These are phyloP conservation scores for Megatriorchis doriae DNA, from an alignment of 2,113 vertebrate species.

Conservation along the genomic window DNA sequence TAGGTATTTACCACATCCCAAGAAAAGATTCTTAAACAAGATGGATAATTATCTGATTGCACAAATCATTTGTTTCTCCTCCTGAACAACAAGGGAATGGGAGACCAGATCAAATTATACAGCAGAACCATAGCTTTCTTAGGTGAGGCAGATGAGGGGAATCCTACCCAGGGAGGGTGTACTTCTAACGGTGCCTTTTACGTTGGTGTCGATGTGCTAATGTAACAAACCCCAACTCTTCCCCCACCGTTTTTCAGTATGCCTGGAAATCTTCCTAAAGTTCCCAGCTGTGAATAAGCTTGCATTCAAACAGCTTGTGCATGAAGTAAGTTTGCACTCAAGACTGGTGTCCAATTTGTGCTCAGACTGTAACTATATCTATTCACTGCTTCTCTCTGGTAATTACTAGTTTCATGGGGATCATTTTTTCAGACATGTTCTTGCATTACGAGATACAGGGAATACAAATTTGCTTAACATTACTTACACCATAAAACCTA, in stretches of 20 bases:
- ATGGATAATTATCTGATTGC: neutral
- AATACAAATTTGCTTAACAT: neutral
- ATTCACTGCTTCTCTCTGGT: neutral
- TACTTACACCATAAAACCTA: neutral
- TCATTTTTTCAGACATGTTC: neutral
- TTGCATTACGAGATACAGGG: neutral
- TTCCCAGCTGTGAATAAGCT: neutral
- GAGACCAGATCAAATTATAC: neutral
- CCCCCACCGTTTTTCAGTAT: rapidly evolving
- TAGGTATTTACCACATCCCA: neutral
- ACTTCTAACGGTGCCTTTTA: rapidly evolving
- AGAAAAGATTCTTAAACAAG: neutral
- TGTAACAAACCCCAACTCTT: neutral
- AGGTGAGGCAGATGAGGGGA: neutral
- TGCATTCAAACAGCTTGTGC: neutral
- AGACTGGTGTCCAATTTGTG: neutral
- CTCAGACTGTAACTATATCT: neutral
- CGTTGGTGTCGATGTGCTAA: rapidly evolving
- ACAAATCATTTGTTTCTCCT: neutral
- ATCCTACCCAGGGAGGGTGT: rapidly evolving
- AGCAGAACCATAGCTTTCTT: neutral
- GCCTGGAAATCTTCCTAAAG: neutral
- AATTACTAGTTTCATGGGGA: neutral
- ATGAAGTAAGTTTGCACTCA: neutral
- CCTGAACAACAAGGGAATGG: rapidly evolving